phyloP scores from a whole-genome alignment of 2,113 vertebrate species.

The Hydrochoerus hydrochaeris region DNA sequence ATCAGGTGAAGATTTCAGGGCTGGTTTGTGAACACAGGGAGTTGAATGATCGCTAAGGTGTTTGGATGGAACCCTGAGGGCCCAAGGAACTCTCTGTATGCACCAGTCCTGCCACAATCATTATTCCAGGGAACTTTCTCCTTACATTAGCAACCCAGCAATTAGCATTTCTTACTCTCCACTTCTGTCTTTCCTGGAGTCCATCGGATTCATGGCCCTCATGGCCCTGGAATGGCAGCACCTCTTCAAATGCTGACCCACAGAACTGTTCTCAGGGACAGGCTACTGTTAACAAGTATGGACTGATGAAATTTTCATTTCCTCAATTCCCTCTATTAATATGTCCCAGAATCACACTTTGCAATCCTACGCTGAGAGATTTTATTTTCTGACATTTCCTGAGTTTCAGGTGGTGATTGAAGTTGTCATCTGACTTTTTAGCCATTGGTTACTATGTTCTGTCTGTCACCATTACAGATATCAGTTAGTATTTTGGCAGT shows the following conservation, averaged over 20 bases:
- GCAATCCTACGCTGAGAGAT: not conserved
- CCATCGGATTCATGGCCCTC: not conserved
- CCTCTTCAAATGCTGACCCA: not conserved
- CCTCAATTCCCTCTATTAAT: not conserved
- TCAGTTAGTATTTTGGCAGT: conserved; percentile 27
- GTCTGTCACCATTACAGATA: not conserved
- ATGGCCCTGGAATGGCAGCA: not conserved
- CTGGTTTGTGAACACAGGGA: not conserved
- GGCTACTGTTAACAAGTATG: not conserved
- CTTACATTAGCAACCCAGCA: not conserved
- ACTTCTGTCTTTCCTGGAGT: not conserved
- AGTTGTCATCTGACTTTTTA: not conserved
- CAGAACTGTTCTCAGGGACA: not conserved
- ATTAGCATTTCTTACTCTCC: not conserved
- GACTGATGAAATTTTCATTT: not conserved
- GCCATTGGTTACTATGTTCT: not conserved
- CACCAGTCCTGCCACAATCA: accelerated
- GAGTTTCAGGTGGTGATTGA: not conserved
- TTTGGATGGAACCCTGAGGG: not conserved
- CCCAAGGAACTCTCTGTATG: not conserved
- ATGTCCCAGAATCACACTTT: not conserved
- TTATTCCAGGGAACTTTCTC: not conserved
- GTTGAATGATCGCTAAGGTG: not conserved
- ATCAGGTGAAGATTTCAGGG: not conserved
- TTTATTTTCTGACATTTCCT: not conserved